Evolutionary conservation across 2,797 vertebrate genomes (phyloP).

Genomic region (Sebastes umbrosus): DNA sequence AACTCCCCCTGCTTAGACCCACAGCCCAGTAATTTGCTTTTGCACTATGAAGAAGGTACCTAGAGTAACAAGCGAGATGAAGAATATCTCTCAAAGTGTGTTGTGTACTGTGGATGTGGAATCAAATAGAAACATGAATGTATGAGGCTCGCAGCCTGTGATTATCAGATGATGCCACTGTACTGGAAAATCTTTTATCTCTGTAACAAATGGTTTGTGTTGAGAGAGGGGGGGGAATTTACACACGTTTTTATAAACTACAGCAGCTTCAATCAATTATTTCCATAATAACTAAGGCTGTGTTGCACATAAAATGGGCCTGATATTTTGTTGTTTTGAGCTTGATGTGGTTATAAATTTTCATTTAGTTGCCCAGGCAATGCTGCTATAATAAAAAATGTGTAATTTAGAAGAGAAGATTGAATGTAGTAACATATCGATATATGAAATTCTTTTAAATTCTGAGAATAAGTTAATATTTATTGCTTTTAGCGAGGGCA

Average conservation of each 20-base stretch:
- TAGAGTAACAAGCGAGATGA: conserved; percentile 27
- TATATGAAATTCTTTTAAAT: conserved; percentile 40
- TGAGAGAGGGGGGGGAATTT: neutral
- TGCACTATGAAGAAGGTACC: conserved; percentile 79
- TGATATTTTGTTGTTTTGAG: conserved; percentile 12
- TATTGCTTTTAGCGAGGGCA: conserved; percentile 62
- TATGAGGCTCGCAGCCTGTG: conserved; percentile 41
- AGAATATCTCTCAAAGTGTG: conserved; percentile 1
- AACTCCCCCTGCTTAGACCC: conserved; percentile 46
- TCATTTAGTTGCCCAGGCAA: conserved; percentile 64
- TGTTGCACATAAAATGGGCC: conserved; percentile 48
- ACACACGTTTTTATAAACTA: conserved; percentile 5
- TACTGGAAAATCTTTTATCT: conserved; percentile 16
- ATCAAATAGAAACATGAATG: conserved; percentile 65
- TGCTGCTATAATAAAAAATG: conserved; percentile 71
- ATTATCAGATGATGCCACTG: conserved; percentile 40
- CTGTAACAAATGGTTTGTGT: conserved; percentile 6
- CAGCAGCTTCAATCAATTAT: conserved; percentile 35
- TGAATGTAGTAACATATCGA: conserved; percentile 59
- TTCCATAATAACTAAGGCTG: conserved; percentile 25
- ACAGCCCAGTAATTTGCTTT: conserved; percentile 77
- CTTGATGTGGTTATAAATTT: conserved; percentile 14
- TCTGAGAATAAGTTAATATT: conserved; percentile 65
- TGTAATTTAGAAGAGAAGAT: conserved; percentile 49
- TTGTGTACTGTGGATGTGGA: conserved; percentile 47